Evolutionary conservation across 2,888 invertebrate species (phyloP), one percentile per base, ranked within the genome.

Genomic region (Dicyrtoma fusca): DNA sequence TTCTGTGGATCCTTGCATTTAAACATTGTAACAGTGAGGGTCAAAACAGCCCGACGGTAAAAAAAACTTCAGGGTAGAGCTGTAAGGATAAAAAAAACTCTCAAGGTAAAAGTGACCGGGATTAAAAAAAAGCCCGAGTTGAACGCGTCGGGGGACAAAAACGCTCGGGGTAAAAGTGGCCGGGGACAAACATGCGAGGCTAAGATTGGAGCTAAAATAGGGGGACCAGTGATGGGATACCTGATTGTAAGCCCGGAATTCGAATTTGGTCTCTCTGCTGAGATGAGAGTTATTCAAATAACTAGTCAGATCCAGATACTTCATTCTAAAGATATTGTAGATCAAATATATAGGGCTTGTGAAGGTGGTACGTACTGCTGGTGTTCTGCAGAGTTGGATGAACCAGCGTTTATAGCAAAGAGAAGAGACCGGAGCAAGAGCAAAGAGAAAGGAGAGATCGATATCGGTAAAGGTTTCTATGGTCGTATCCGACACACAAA

Each of bases 381-480:
- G 47, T 21, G 47, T n/a, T n/a, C 45, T 51, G 26, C 17, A 59
- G 26, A 25, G n/a, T 61, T 44, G 14, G 21, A 11, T 23, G 21
- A 26, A 66, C 14, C 21, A 21, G 26, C 66, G 19, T 66, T 66
- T 66, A 66, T 66, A 53, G 66, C 10, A 23, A 47, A 11, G 19
- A 53, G 42, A 19, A 65, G 5, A 57, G 47, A 64, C 17, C 17
- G 45, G 19, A 49, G 19, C 49, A 19, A 44, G 62, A 17, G 45
- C n/a, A 23, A 47, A 64, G 23, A 47, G 64, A 26, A 42, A 23
- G 49, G 26, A 47, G 42, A 68, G 59, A 68, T 68, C 68, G 73
- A 73, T 73, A 73, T 73, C 73, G 70, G 69, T 47, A 73, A 69
- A 69, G 62, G 66, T 62, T 73, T 63, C 62, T 63, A 45, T 55